These are phyloP conservation scores for Ia io DNA, from an alignment of 2,113 vertebrate genomes.

Conservation along the genomic window DNA sequence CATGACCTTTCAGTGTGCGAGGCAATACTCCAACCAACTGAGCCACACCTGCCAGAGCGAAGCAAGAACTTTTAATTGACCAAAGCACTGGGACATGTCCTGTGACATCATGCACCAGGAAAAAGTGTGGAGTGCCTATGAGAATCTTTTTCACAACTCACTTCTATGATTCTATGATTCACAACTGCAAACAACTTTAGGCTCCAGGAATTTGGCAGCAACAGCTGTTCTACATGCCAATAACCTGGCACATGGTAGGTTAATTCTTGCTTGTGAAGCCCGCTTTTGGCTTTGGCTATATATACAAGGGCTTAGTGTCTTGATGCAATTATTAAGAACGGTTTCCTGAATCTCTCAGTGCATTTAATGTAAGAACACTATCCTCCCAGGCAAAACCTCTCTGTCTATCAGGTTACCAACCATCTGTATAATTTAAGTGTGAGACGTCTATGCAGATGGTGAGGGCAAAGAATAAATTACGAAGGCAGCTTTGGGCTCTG, in stretches of 20 bases:
- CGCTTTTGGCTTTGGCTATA: conserved; percentile 17
- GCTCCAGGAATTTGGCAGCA: conserved; percentile 57
- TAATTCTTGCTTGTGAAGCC: conserved; percentile 48
- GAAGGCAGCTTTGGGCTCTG: background rate
- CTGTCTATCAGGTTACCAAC: conserved; percentile 44
- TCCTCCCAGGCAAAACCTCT: conserved; percentile 36
- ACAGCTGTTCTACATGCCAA: background rate
- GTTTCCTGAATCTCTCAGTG: conserved; percentile 33
- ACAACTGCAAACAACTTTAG: conserved; percentile 61
- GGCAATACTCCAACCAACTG: background rate
- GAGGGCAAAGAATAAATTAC: conserved; percentile 19
- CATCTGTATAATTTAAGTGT: conserved; percentile 54
- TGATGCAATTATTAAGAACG: conserved; percentile 41
- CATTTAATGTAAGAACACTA: conserved; percentile 43
- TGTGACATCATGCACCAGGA: background rate
- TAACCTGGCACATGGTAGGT: conserved; percentile 40
- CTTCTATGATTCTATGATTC: conserved; percentile 48
- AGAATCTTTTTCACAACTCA: conserved; percentile 27
- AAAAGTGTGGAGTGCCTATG: background rate
- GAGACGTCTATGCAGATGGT: conserved; percentile 26
- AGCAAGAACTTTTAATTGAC: background rate
- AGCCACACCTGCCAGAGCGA: background rate
- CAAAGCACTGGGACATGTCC: background rate
- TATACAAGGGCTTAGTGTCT: conserved; percentile 7
- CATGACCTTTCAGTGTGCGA: background rate